phyloP scores from a whole-genome alignment of 1,140 invertebrate species.

The Lasioglossum baleicum region DNA sequence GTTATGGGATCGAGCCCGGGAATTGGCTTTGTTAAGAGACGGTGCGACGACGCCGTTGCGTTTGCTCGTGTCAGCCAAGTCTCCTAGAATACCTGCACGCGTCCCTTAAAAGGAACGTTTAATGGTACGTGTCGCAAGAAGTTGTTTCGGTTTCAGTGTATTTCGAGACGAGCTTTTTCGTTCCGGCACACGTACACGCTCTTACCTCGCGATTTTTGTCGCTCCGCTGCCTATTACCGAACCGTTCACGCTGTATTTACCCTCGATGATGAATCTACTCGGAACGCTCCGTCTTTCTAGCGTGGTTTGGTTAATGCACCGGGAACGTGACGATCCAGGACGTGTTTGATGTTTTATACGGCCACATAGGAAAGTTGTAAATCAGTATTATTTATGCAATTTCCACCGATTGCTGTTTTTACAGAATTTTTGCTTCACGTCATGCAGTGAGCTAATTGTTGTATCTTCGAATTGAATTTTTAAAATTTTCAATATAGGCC shows the following conservation, averaged over 20 bases:
- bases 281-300: too few relatives aligned
- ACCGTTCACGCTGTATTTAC: background rate
- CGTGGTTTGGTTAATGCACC: too few relatives aligned
- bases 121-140: slow-evolving; percentile 52
- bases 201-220: background rate
- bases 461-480: too few relatives aligned
- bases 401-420: too few relatives aligned
- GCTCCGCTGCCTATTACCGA: background rate
- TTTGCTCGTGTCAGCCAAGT: slow-evolving; percentile 23
- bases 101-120: slow-evolving; percentile 47
- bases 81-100: slow-evolving; percentile 38
- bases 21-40: slow-evolving; percentile 61
- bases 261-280: background rate
- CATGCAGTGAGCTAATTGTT: too few relatives aligned
- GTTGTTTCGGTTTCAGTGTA: slow-evolving; percentile 20
- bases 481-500: too few relatives aligned
- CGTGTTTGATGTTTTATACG: too few relatives aligned
- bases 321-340: too few relatives aligned
- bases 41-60: slow-evolving; percentile 27
- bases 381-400: too few relatives aligned
- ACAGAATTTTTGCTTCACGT: too few relatives aligned
- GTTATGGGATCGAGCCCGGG: slow-evolving; percentile 37
- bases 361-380: too few relatives aligned
- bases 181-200: too few relatives aligned
- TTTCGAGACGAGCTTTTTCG: background rate